Base-by-base conservation (phyloP, 2,888 invertebrate genomes). In the Troides oblongomaculatus region DNA sequence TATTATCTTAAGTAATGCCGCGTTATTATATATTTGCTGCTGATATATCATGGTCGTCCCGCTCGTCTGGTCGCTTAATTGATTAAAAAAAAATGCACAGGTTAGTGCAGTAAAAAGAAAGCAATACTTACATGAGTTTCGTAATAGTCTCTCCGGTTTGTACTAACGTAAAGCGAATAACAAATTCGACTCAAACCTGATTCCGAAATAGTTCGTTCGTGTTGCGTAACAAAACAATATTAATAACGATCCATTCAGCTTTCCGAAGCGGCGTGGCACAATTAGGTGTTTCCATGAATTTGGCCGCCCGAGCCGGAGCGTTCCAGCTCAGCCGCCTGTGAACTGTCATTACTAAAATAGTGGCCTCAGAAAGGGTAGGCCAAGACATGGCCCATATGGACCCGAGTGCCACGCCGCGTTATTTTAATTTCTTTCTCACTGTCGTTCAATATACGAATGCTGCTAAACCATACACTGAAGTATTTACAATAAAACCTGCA, bases 291-390 rank as follows among this genome's bases (percentile, higher is more conserved):
- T 80, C 88, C 88, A 84, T 84, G 86, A 86, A 88, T 83, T 61
- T 72, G 72, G 71, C 72, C 71, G 66, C 65, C 66, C 70, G 57
- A 58, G 61, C 64, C 69, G 66, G 72, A 74, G 72, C 68, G 72
- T 73, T 72, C 72, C 73, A 73, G 74, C 69, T 70, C 76, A 76
- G 78, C 89, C 90, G 90, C 90, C 90, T 92, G 92, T 87, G 76
- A 83, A 88, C 88, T 89, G 90, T 92, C 92, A 90, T 86, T 90
- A 90, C 88, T 84, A 88, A 92, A 92, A 91, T 91, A 91, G 90
- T 89, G 89, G 87, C 82, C 85, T 81, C 88, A 85, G 90, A 91
- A 92, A 92, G 91, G 91, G 91, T 91, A 89, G 88, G 81, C 82
- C 77, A 82, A 83, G 90, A 91, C 87, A 84, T 72, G 83, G 81